A percentile compares a stretch with the other conserved stretches of the same genome.
Evolutionary conservation across 1,140 invertebrate genomes (phyloP).

Genomic region (Sminthurinus signatus): DNA sequence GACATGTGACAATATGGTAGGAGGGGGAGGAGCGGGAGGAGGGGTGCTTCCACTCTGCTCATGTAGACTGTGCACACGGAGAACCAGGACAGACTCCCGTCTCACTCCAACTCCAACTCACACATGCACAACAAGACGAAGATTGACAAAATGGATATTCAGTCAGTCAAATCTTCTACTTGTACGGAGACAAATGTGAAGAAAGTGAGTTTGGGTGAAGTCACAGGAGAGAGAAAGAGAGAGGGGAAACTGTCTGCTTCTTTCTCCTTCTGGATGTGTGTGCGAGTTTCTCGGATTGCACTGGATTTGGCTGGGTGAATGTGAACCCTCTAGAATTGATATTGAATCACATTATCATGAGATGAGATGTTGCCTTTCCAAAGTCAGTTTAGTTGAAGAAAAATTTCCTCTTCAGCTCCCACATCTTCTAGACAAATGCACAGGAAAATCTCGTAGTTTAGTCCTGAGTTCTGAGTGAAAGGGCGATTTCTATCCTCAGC

Average conservation of each 20-base stretch:
- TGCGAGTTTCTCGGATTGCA: not conserved
- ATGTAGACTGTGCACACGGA: too few species aligned
- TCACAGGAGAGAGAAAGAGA: too few species aligned
- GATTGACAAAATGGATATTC: not conserved
- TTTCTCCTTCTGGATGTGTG: too few species aligned
- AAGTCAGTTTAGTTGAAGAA: not conserved
- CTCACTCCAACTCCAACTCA: too few species aligned
- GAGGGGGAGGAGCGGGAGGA: not conserved
- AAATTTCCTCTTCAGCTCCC: slow-evolving; percentile 1
- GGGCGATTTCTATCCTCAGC: slow-evolving; percentile 26
- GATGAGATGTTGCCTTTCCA: slow-evolving; percentile 27
- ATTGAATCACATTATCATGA: slow-evolving; percentile 39
- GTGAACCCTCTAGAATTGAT: slow-evolving; percentile 28
- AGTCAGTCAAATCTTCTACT: not conserved
- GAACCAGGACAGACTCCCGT: too few species aligned
- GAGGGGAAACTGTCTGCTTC: too few species aligned
- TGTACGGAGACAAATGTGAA: too few species aligned
- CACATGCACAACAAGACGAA: too few species aligned
- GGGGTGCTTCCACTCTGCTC: too few species aligned
- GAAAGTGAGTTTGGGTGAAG: too few species aligned
- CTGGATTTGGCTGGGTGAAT: slow-evolving; percentile 9
- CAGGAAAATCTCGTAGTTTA: slow-evolving; percentile 18
- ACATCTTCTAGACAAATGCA: slow-evolving; percentile 27
- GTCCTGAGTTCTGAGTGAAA: too few species aligned
- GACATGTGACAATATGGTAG: not conserved